Percentiles rank a stretch among this genome's conserved stretches.
Evolutionary conservation across 2,113 vertebrate genomes (phyloP).

Genomic region (Saccopteryx bilineata): DNA sequence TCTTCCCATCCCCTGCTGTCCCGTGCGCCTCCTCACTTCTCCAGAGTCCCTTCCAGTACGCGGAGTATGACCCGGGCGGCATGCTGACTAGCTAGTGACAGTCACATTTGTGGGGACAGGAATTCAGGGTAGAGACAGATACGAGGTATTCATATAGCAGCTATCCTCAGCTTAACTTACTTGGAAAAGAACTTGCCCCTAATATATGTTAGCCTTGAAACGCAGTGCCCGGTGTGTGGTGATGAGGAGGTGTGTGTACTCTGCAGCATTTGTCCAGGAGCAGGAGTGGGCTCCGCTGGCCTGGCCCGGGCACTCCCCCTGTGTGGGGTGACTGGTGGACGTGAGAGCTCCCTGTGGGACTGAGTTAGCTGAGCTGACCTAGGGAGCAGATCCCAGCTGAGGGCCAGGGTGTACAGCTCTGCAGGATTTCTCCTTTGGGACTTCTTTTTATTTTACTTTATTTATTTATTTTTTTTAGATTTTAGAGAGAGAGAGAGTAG

Average conservation of each 20-base stretch:
- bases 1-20: not conserved
- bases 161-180: not conserved
- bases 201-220: not conserved
- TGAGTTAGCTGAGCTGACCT: not conserved
- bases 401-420: not conserved
- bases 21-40: not conserved
- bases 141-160: not conserved
- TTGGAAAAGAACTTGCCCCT: not conserved
- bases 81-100: not conserved
- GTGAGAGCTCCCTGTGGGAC: not conserved
- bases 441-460: too few relatives aligned
- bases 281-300: not conserved
- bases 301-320: not conserved
- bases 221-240: not conserved
- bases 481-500: too few relatives aligned
- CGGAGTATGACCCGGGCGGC: not conserved
- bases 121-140: not conserved
- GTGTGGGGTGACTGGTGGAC: not conserved
- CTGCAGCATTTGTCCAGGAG: not conserved
- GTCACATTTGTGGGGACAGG: not conserved
- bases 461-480: too few relatives aligned
- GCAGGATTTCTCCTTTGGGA: not conserved
- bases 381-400: not conserved
- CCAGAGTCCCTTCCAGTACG: not conserved
- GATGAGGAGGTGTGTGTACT: not conserved